Evolutionary conservation across 92 coral and sea anemone genomes (phyloP).

Genomic region (Nematostella vectensis): DNA sequence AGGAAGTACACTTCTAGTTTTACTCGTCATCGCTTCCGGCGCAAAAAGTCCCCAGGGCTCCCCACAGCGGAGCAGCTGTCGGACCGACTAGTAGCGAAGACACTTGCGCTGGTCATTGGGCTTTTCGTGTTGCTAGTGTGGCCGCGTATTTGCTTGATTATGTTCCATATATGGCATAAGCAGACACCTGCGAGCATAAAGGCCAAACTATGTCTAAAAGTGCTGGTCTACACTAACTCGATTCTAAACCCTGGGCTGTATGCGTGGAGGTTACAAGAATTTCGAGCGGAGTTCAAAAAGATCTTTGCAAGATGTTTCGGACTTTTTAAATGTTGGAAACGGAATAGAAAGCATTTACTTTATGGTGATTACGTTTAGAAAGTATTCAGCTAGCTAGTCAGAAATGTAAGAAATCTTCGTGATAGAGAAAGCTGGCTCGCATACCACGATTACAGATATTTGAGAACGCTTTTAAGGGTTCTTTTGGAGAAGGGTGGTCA

Average conservation of each 20-base stretch:
- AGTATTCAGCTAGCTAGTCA: too few species aligned
- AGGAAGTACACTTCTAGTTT: background rate
- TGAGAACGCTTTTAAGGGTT: too few species aligned
- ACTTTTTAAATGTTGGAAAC: background rate
- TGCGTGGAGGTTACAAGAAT: constrained; percentile 29
- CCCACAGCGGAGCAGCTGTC: background rate
- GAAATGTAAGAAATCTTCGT: too few species aligned
- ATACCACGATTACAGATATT: too few species aligned
- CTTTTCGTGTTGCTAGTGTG: constrained; percentile 20
- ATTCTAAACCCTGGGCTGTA: constrained; percentile 17
- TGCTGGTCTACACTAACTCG: constrained; percentile 13
- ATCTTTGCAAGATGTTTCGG: background rate
- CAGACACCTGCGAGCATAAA: constrained; percentile 9
- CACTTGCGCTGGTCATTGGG: constrained; percentile 25
- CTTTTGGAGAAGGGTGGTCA: too few species aligned
- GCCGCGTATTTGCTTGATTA: constrained; percentile 24
- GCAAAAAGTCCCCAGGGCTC: constrained; percentile 1
- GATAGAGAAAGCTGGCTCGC: too few species aligned
- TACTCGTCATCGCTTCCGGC: background rate
- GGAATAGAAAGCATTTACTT: too few species aligned
- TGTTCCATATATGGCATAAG: constrained; percentile 15
- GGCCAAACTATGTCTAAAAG: constrained; percentile 11
- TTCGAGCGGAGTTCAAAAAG: constrained; percentile 14
- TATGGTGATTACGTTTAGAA: too few species aligned
- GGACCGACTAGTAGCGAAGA: constrained; percentile 13